A percentile compares a stretch with the other conserved stretches of the same genome.
These are phyloP conservation scores for Microcebus griseorufus DNA, from an alignment of 2,113 vertebrate species.

Conservation along the genomic window DNA sequence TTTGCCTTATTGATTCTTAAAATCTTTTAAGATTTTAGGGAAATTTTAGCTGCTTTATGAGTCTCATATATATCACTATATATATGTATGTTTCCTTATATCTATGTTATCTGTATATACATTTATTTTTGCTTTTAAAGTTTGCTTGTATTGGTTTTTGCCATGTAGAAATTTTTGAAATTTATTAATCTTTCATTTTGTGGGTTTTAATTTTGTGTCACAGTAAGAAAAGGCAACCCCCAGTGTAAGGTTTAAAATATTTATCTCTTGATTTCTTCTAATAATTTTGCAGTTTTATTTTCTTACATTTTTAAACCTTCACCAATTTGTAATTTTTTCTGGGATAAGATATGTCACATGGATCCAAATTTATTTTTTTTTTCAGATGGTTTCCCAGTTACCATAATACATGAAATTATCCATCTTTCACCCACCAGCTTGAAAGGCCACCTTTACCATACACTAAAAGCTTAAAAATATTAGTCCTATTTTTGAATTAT, in stretches of 20 bases:
- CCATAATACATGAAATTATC: neutral
- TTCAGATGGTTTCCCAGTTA: neutral
- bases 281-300: neutral
- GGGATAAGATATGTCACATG: neutral
- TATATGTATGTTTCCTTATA: neutral
- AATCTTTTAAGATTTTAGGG: neutral
- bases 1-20: neutral
- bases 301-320: neutral
- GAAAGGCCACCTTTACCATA: neutral
- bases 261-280: neutral
- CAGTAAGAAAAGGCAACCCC: no score
- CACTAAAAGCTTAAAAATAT: neutral
- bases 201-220: neutral
- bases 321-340: neutral
- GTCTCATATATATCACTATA: neutral
- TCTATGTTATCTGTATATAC: neutral
- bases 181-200: neutral
- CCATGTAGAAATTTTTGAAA: neutral
- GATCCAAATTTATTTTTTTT: neutral
- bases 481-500: neutral
- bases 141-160: neutral
- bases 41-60: neutral
- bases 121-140: neutral
- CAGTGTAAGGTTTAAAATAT: neutral
- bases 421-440: neutral